Evolutionary conservation across 2,797 vertebrate genomes (phyloP).

Genomic region (Schizopygopsis malacanthus): DNA sequence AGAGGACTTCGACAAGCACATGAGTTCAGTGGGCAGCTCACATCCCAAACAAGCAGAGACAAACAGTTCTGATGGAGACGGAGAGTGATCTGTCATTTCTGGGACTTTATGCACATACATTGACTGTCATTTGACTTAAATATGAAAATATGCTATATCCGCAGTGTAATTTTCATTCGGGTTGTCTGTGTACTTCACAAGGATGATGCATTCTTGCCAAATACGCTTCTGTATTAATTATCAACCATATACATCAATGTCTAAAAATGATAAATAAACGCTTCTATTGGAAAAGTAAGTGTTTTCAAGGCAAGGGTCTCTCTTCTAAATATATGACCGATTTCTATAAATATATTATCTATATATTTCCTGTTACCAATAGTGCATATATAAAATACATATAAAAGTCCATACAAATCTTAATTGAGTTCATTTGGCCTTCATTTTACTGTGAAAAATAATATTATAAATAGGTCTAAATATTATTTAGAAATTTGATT

Average conservation of each 20-base stretch:
- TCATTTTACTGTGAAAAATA: background rate
- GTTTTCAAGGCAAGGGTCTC: background rate
- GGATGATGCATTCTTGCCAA: background rate
- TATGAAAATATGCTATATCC: constrained; percentile 45
- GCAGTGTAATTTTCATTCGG: background rate
- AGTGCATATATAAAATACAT: background rate
- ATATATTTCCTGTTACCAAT: too few relatives aligned
- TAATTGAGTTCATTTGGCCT: background rate
- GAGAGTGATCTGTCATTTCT: constrained; percentile 26
- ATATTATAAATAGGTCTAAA: background rate
- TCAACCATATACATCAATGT: background rate
- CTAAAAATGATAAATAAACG: background rate
- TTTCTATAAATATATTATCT: background rate
- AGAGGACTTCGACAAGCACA: constrained; percentile 90
- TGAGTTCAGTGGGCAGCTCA: constrained; percentile 63
- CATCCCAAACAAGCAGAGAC: constrained; percentile 9
- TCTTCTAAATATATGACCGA: background rate
- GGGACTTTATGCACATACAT: background rate
- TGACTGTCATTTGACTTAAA: background rate
- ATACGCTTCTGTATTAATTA: constrained; percentile 5
- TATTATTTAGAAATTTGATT: background rate
- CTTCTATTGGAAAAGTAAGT: background rate
- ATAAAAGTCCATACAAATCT: too few relatives aligned
- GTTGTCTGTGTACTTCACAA: background rate
- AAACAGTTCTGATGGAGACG: background rate